Evolutionary conservation across 2,113 vertebrate species (phyloP).

Genomic region (Oxyruncus cristatus): DNA sequence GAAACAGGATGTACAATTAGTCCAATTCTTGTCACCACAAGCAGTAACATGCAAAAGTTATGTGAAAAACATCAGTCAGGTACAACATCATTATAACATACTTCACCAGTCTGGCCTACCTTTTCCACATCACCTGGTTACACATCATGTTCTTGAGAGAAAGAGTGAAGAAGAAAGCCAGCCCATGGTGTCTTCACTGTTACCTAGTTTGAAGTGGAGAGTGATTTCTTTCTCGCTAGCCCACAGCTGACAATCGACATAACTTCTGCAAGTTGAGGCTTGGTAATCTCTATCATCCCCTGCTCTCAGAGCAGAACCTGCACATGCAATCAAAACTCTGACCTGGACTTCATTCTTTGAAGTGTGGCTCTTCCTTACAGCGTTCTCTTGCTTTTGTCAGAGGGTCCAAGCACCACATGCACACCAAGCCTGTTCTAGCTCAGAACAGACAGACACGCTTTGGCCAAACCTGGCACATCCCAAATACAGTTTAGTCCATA

Average conservation of each 20-base stretch:
- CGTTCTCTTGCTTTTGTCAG: neutral
- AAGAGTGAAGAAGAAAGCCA: neutral
- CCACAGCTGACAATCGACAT: neutral
- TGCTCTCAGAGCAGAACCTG: neutral
- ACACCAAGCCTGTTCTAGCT: accelerated
- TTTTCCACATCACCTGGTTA: neutral
- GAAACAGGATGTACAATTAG: neutral
- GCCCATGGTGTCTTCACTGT: neutral
- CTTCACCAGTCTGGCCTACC: neutral
- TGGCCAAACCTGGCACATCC: neutral
- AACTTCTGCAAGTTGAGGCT: neutral
- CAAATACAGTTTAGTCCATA: neutral
- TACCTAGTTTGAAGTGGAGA: neutral
- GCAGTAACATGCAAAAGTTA: neutral
- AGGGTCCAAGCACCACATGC: neutral
- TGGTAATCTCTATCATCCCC: neutral
- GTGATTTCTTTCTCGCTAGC: neutral
- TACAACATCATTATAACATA: neutral
- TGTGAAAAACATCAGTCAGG: neutral
- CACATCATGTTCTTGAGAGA: neutral
- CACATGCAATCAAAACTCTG: accelerated
- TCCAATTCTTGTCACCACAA: neutral
- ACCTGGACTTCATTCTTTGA: neutral
- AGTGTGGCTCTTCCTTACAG: neutral
- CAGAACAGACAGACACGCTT: neutral